phyloP scores from a whole-genome alignment of 2,888 invertebrate species.

The Hirtodrosophila duncani region DNA sequence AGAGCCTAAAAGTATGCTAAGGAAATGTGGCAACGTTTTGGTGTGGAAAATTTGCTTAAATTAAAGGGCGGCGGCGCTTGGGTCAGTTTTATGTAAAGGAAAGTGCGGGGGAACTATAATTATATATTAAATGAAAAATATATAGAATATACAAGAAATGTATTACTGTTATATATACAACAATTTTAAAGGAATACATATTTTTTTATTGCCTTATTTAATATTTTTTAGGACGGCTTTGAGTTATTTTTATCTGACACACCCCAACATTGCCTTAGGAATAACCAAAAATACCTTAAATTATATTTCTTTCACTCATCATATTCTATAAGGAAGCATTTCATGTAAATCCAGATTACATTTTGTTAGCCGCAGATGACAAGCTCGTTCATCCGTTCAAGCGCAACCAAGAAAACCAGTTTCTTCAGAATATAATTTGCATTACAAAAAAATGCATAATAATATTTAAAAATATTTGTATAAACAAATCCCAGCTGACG shows the following conservation, averaged over 20 bases:
- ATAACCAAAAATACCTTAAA: conserved; percentile 9
- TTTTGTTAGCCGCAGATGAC: conserved; percentile 6
- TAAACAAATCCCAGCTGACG: conserved; percentile 23
- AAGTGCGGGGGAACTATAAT: no score
- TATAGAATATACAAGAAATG: no score
- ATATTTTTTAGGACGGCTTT: no score
- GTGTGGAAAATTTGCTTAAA: background rate
- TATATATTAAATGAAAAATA: no score
- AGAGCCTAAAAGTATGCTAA: no score
- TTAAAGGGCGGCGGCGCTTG: no score
- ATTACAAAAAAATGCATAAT: conserved; percentile 2
- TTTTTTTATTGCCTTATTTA: no score
- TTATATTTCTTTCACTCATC: conserved; percentile 4
- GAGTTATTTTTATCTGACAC: conserved; percentile 1
- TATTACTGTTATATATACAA: no score
- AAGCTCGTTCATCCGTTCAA: conserved; percentile 25
- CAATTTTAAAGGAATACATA: no score
- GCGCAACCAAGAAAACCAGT: conserved; percentile 46
- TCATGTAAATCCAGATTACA: conserved; percentile 14
- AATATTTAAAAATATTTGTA: conserved; percentile 24
- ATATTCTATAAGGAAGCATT: conserved; percentile 48
- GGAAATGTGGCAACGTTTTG: no score
- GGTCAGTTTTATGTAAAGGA: no score
- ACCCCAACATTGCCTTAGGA: conserved; percentile 6
- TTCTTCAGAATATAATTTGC: conserved; percentile 17